A percentile compares a stretch with the other conserved stretches of the same genome.
Conservation (phyloP, 2,797 vertebrate genomes). For the Notolabrus celidotus region DNA sequence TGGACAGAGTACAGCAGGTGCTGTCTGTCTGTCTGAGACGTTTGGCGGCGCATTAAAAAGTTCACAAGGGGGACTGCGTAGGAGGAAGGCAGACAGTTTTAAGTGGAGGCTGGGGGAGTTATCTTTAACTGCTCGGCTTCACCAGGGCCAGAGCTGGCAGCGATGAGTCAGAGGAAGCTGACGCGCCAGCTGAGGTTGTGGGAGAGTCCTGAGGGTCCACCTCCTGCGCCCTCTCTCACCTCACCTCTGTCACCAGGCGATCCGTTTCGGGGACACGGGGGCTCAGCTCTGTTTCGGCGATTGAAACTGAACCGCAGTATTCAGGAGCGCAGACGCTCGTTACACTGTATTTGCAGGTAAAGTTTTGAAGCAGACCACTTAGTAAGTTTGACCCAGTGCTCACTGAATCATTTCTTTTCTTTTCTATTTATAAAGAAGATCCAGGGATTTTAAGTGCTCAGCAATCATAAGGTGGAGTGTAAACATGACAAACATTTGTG, state of each 20-base stretch:
- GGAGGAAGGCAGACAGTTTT: constrained; percentile 59
- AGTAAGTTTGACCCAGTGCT: constrained; percentile 1
- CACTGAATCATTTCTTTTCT: not conserved
- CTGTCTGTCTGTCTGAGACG: constrained; percentile 38
- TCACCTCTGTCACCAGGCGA: constrained; percentile 74
- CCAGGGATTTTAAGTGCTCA: constrained; percentile 5
- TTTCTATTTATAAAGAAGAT: constrained; percentile 2
- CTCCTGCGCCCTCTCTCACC: constrained; percentile 54
- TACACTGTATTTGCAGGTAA: constrained; percentile 72
- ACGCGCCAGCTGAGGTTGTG: constrained; percentile 76
- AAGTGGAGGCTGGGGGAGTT: constrained; percentile 64
- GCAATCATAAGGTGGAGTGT: not conserved
- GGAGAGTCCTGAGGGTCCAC: constrained; percentile 70
- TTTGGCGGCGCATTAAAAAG: constrained; percentile 55
- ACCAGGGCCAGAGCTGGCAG: constrained; percentile 50
- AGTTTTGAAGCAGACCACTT: constrained; percentile 15
- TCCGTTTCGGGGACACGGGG: constrained; percentile 51
- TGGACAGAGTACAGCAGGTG: constrained; percentile 43
- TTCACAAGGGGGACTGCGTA: constrained; percentile 59
- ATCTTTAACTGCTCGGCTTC: constrained; percentile 51
- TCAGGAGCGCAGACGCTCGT: constrained; percentile 70
- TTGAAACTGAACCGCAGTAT: constrained; percentile 81
- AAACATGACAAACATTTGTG: constrained; percentile 8
- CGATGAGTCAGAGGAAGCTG: constrained; percentile 83
- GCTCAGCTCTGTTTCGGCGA: constrained; percentile 72